A percentile compares a stretch with the other conserved stretches of the same genome.
Conservation (phyloP, 2,888 invertebrate genomes). For the Escarpia spicata region DNA sequence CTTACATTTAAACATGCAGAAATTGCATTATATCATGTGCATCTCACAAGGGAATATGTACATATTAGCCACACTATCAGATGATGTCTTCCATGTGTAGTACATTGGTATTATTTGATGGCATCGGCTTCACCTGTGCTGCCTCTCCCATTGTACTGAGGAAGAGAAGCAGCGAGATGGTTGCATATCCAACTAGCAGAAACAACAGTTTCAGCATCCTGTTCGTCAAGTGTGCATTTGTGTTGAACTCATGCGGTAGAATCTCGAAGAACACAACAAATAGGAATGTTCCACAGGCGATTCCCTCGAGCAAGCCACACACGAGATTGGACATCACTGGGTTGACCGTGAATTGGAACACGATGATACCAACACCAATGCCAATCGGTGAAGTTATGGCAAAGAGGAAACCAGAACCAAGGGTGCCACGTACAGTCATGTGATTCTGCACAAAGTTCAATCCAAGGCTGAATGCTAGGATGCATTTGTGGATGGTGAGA, state of each 20-base stretch:
- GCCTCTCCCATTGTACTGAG: constrained; percentile 5
- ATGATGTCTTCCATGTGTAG: background rate
- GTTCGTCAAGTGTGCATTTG: constrained; percentile 37
- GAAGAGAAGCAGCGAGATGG: constrained; percentile 50
- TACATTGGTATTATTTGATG: background rate
- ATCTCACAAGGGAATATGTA: background rate
- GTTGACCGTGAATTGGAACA: constrained; percentile 60
- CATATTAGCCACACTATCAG: background rate
- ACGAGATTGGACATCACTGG: constrained; percentile 51
- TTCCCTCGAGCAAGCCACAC: constrained; percentile 75
- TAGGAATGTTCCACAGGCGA: constrained; percentile 90
- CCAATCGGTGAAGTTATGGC: constrained; percentile 78
- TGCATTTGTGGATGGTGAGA: constrained; percentile 70
- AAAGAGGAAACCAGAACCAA: constrained; percentile 63
- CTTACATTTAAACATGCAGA: background rate
- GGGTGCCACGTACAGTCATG: constrained; percentile 59
- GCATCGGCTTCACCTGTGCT: background rate
- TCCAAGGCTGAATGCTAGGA: constrained; percentile 71
- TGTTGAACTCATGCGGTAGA: constrained; percentile 75
- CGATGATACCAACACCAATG: constrained; percentile 73
- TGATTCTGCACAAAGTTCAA: constrained; percentile 68
- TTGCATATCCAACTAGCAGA: constrained; percentile 55
- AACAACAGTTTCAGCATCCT: constrained; percentile 60
- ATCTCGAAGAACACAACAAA: constrained; percentile 98
- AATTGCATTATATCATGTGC: background rate